Conservation (phyloP, 1,140 invertebrate species). For the Plectus sambesii region DNA sequence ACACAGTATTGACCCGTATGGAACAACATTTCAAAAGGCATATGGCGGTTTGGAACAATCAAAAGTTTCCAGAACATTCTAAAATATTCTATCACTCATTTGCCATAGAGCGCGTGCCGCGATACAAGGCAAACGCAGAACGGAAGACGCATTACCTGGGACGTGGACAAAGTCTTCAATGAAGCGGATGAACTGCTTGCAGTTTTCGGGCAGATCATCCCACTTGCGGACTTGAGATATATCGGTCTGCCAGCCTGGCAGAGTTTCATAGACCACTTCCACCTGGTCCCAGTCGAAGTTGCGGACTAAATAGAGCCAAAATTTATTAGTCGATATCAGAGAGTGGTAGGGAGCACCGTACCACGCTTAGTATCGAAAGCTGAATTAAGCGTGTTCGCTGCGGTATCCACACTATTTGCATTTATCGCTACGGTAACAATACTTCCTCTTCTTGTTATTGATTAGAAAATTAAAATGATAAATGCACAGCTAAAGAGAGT, state of each 20-base stretch:
- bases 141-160: conserved; percentile 57
- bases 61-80: no score
- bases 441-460: no score
- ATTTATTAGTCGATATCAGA: background rate
- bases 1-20: no score
- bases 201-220: conserved; percentile 71
- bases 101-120: background rate
- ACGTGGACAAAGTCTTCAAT: conserved; percentile 73
- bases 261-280: conserved; percentile 72
- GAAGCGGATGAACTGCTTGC: conserved; percentile 69
- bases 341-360: no score
- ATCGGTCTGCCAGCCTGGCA: conserved; percentile 76
- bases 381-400: no score
- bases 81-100: conserved; percentile 4
- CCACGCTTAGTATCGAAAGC: no score
- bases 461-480: background rate
- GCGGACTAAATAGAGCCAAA: conserved; percentile 45
- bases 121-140: conserved; percentile 4
- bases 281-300: conserved; percentile 49
- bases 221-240: conserved; percentile 58
- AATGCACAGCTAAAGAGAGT: background rate
- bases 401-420: no score
- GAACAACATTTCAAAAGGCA: no score
- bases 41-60: no score
- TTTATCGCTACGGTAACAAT: no score